These are phyloP conservation scores for Apogon talboti DNA, from an alignment of 2,797 vertebrate species.

Conservation along the genomic window DNA sequence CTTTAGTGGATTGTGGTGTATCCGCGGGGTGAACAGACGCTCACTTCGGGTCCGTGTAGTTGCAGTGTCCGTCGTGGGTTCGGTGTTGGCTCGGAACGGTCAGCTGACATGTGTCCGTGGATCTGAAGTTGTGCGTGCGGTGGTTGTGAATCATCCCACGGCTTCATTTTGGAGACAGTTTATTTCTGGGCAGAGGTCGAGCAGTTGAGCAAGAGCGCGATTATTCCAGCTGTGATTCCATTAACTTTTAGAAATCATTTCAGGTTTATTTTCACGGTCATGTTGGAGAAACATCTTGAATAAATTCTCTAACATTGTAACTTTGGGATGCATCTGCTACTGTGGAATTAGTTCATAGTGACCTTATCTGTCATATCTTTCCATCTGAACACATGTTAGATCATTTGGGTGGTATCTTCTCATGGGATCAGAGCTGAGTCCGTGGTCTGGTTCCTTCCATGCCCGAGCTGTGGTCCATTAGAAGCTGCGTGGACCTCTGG, in stretches of 20 bases:
- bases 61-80: background rate
- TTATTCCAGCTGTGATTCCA: constrained; percentile 47
- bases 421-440: no score
- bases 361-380: constrained; percentile 14
- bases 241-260: constrained; percentile 37
- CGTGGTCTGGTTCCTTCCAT: constrained; percentile 50
- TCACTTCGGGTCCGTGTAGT: constrained; percentile 13
- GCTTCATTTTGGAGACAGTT: constrained; percentile 47
- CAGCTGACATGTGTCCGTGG: constrained; percentile 32
- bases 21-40: constrained; percentile 32
- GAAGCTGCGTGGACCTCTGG: constrained; percentile 59
- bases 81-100: constrained; percentile 25
- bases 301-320: constrained; percentile 30
- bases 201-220: constrained; percentile 29
- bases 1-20: constrained; percentile 59
- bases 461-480: constrained; percentile 53
- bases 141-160: constrained; percentile 61
- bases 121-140: constrained; percentile 69
- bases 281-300: constrained; percentile 21
- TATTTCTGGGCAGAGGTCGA: constrained; percentile 48
- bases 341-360: constrained; percentile 24
- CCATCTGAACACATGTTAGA: no score
- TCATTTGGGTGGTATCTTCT: background rate
- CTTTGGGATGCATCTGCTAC: constrained; percentile 29
- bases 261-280: constrained; percentile 44